Evolutionary conservation across 2,888 invertebrate genomes (phyloP), one percentile per base, ranked within the genome.

Genomic region (Platerodrilus igneus): DNA sequence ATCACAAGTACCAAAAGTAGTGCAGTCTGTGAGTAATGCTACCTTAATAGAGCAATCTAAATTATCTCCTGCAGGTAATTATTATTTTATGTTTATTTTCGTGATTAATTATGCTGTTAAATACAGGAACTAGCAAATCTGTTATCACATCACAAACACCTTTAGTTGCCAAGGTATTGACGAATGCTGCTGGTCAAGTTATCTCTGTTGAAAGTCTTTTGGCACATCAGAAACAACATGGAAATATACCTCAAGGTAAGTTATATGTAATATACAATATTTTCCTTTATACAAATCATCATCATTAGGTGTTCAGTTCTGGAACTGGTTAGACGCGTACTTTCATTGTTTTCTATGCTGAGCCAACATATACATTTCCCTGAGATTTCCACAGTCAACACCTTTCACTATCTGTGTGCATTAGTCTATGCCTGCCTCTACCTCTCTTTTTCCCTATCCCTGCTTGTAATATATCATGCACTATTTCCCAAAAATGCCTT

Each of bases 101-200:
- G 15, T 23, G 13, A 6, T n/a, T n/a, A 33, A 43, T 9, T 16
- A 17, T 29, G 4, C 28, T 36, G 19, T 38, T 27, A 19, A 18
- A 18, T 31, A 68, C 45, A 48, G 67, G 25, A 56, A 64, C n/a
- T 60, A n/a, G n/a, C 13, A 69, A 71, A 69, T 16, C 68, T 65
- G 44, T 65, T 53, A 47, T 71, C 66, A 51, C 52, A 60, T 10
- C 48, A 62, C 56, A 76, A 72, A 57, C 63, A 18, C 79, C 80
- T 3, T 77, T 84, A 16, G 75, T 85, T 21, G 84, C 85, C 0
- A 84, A 85, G 63, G 76, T 86, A 10, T 67, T 86, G 14, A 83
- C 85, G 4, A 84, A 81, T 60, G 77, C 83, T 3, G 72, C 74
- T 4, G 74, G 75, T 2, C 77, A 77, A 53, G 69, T 77, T 3